phyloP scores from a whole-genome alignment of 37 sponge, comb jelly and placozoan species.

The Cliona cf. orientalis region DNA sequence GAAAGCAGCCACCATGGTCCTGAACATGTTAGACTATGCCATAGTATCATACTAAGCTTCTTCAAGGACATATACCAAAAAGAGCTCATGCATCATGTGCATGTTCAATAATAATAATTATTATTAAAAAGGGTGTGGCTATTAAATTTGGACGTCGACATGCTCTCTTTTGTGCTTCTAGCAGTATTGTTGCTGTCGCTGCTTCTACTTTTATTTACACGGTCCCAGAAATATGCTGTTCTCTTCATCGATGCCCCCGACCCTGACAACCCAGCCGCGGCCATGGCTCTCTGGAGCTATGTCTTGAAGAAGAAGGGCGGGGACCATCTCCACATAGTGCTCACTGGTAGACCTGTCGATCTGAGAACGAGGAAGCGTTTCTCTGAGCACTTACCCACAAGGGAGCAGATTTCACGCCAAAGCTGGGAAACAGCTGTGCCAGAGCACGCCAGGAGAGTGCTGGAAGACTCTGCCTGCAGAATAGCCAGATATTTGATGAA shows the following conservation, averaged over 20 bases:
- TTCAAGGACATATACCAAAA: too few relatives aligned
- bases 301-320: neutral
- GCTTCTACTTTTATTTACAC: too few relatives aligned
- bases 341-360: slow-evolving; percentile 53
- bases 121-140: too few relatives aligned
- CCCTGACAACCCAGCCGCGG: slow-evolving; percentile 54
- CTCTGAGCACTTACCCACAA: neutral
- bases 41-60: too few relatives aligned
- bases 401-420: slow-evolving; percentile 13
- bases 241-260: slow-evolving; percentile 58
- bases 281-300: slow-evolving; percentile 23
- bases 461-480: slow-evolving; percentile 44
- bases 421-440: slow-evolving; percentile 11
- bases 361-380: slow-evolving; percentile 8
- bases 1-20: too few relatives aligned
- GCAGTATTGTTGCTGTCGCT: too few relatives aligned
- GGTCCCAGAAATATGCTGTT: too few relatives aligned
- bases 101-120: too few relatives aligned
- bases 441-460: slow-evolving; percentile 11
- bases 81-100: too few relatives aligned
- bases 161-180: too few relatives aligned
- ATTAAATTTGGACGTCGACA: too few relatives aligned
- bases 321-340: slow-evolving; percentile 33
- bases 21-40: too few relatives aligned
- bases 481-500: slow-evolving; percentile 13